Conservation (phyloP, 2,797 vertebrate species). For the Columba guinea region DNA sequence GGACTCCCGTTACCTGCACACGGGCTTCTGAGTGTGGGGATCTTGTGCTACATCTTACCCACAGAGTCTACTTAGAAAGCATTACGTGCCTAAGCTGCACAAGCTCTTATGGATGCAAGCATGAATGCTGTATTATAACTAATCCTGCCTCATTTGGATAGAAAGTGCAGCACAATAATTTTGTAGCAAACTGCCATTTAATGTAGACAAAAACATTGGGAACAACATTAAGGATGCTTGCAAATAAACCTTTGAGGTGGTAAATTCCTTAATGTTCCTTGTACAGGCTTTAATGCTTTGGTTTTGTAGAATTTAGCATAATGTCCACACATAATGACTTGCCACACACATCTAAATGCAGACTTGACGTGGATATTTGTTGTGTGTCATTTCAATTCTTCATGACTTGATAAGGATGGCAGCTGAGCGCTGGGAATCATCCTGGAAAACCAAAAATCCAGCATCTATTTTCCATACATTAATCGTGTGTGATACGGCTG, state of each 20-base stretch:
- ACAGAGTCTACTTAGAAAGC: not conserved
- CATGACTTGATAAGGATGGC: not conserved
- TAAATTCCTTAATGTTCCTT: not conserved
- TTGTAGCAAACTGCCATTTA: not conserved
- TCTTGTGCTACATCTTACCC: not conserved
- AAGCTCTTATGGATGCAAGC: not conserved
- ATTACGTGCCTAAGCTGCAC: not conserved
- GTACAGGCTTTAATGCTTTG: not conserved
- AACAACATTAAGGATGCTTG: not conserved
- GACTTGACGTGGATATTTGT: not conserved
- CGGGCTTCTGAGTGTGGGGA: not conserved
- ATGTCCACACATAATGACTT: not conserved
- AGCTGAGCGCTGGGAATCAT: not conserved
- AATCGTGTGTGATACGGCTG: not conserved
- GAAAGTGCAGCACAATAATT: not conserved
- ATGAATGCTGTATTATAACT: not conserved
- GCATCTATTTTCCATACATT: not conserved
- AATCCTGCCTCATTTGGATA: not conserved
- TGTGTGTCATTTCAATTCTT: not conserved
- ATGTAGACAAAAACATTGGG: not conserved
- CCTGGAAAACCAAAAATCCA: accelerated
- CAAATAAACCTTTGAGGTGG: not conserved
- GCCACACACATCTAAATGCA: not conserved
- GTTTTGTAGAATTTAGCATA: not conserved
- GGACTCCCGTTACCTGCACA: not conserved